These are phyloP conservation scores for Phalacrocorax carbo DNA, from an alignment of 2,113 vertebrate species.

Conservation along the genomic window DNA sequence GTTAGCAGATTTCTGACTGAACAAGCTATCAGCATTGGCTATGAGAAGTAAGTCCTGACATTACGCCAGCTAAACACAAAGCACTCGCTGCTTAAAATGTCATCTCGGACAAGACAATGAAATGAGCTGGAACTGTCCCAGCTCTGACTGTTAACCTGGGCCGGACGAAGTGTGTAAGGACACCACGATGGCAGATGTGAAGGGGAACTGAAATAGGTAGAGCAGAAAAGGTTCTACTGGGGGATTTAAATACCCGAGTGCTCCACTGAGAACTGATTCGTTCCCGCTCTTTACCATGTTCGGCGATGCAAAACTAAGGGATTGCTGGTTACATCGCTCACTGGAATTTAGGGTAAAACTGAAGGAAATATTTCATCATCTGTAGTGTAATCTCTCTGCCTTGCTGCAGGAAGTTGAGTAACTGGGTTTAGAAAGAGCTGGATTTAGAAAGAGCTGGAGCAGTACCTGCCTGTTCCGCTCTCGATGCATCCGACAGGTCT, in stretches of 20 bases:
- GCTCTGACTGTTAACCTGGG: not conserved
- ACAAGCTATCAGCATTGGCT: not conserved
- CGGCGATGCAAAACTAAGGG: not conserved
- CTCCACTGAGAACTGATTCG: not conserved
- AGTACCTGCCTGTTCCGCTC: constrained; percentile 40
- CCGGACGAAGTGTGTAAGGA: not conserved
- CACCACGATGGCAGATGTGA: not conserved
- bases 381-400: not conserved
- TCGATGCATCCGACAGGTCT: not conserved
- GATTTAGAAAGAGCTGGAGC: constrained; percentile 52
- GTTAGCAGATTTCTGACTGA: constrained; percentile 46
- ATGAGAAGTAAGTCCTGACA: constrained; percentile 47
- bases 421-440: constrained; percentile 49
- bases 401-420: constrained; percentile 60
- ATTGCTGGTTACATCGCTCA: not conserved
- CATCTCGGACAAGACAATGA: constrained; percentile 14
- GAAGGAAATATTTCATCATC: constrained; percentile 60
- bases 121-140: constrained; percentile 24
- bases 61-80: not conserved
- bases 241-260: not conserved
- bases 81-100: constrained; percentile 39
- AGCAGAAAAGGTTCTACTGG: not conserved
- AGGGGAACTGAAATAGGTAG: not conserved
- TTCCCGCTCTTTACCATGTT: not conserved
- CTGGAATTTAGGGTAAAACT: constrained; percentile 59